Conservation (phyloP, 2,888 invertebrate species). For the Eristalis tenax region DNA sequence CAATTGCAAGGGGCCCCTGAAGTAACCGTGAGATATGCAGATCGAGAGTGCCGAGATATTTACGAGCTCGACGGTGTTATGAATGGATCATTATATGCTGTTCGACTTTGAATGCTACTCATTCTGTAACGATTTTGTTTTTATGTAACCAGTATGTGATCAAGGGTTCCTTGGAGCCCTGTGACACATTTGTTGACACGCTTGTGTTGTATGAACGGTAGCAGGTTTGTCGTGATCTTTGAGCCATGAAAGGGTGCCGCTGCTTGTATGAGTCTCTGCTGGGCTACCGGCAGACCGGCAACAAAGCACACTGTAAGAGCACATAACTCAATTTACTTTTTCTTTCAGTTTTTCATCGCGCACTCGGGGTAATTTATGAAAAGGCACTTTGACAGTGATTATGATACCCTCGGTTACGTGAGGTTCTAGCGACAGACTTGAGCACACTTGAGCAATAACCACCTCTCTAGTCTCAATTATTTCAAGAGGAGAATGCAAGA, state of each 20-base stretch:
- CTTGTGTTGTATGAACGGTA: background rate
- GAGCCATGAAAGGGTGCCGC: background rate
- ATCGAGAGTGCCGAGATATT: conserved; percentile 45
- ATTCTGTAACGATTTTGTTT: conserved; percentile 18
- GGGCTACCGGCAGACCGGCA: background rate
- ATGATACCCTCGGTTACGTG: too few species aligned
- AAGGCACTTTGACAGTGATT: too few species aligned
- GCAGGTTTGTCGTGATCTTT: background rate
- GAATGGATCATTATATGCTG: conserved; percentile 57
- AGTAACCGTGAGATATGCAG: conserved; percentile 56
- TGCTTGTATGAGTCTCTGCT: background rate
- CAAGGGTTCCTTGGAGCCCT: background rate
- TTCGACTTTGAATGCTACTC: conserved; percentile 42
- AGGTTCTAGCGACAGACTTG: too few species aligned
- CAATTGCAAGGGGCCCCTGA: background rate
- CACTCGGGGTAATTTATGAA: too few species aligned
- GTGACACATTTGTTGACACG: background rate
- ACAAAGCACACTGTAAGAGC: background rate
- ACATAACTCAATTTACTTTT: background rate
- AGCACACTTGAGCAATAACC: too few species aligned
- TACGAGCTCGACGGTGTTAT: conserved; percentile 43
- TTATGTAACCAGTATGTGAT: background rate
- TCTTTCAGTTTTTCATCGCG: too few species aligned
- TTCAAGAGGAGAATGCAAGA: too few species aligned
- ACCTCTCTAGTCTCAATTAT: too few species aligned